These are phyloP conservation scores for Rotaria magnacalcarata DNA, from an alignment of 2,888 invertebrate genomes.

Conservation along the genomic window DNA sequence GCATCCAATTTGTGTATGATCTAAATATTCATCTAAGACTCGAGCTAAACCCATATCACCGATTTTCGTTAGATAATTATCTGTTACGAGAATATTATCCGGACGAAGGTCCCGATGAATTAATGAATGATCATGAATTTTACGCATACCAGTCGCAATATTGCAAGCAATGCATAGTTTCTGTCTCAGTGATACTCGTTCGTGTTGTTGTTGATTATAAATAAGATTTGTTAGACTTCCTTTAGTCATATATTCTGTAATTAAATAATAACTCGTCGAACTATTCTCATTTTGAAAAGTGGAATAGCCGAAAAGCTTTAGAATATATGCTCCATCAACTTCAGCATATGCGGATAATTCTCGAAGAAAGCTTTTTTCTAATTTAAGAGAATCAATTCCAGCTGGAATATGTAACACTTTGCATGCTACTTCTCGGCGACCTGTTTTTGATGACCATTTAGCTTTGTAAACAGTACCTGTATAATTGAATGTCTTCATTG, in stretches of 20 bases:
- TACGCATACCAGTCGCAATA: not conserved
- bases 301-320: not conserved
- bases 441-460: not conserved
- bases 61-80: not conserved
- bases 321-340: not conserved
- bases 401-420: not conserved
- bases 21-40: not conserved
- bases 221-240: not conserved
- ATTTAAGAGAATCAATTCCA: not conserved
- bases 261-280: not conserved
- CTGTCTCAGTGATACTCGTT: not conserved
- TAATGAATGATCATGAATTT: not conserved
- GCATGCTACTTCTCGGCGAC: not conserved
- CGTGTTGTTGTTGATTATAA: not conserved
- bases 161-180: not conserved
- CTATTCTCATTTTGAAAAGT: not conserved
- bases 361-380: not conserved
- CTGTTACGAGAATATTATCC: not conserved
- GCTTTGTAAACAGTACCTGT: not conserved
- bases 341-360: not conserved
- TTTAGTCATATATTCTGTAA: not conserved
- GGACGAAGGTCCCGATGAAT: not conserved
- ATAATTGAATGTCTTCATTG: not conserved
- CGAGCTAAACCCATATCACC: not conserved
- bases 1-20: not conserved